These are phyloP conservation scores for Melanargia galathea DNA, from an alignment of 2,888 invertebrate genomes.

Conservation along the genomic window DNA sequence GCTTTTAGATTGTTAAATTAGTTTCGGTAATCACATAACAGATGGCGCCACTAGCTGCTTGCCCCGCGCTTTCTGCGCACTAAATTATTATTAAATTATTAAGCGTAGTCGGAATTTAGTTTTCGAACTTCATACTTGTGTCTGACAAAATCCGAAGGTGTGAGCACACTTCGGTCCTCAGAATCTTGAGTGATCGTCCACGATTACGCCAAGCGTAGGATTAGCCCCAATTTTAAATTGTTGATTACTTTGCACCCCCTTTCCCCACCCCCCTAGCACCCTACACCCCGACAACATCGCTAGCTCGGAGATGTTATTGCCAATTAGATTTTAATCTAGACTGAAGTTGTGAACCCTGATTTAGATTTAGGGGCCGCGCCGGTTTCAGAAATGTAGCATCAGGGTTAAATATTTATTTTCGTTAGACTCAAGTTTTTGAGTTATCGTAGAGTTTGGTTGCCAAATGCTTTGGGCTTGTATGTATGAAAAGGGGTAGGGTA, in stretches of 20 bases:
- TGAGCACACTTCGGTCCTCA: slow-evolving; percentile 9
- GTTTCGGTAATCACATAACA: too few species aligned
- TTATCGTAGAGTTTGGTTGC: too few species aligned
- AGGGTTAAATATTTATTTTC: background rate
- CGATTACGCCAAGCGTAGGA: slow-evolving; percentile 66
- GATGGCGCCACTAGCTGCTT: too few species aligned
- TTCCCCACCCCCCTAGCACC: background rate
- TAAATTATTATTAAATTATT: too few species aligned
- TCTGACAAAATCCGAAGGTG: slow-evolving; percentile 19
- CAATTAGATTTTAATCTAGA: slow-evolving; percentile 15
- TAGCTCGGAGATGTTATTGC: slow-evolving; percentile 22
- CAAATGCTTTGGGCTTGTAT: too few species aligned
- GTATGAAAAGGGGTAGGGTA: too few species aligned
- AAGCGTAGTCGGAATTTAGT: too few species aligned
- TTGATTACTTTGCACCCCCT: slow-evolving; percentile 64
- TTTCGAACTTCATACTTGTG: background rate
- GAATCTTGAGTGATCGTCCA: slow-evolving; percentile 62
- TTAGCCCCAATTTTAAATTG: slow-evolving; percentile 80
- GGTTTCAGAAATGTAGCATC: background rate
- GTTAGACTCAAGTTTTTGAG: too few species aligned
- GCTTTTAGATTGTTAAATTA: too few species aligned
- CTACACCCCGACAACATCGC: background rate
- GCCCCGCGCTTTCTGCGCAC: too few species aligned
- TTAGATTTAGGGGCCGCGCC: background rate
- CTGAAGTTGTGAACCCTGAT: slow-evolving; percentile 4